These are phyloP conservation scores for Aleiodes sp. DNA, from an alignment of 1,140 invertebrate genomes.

Conservation along the genomic window DNA sequence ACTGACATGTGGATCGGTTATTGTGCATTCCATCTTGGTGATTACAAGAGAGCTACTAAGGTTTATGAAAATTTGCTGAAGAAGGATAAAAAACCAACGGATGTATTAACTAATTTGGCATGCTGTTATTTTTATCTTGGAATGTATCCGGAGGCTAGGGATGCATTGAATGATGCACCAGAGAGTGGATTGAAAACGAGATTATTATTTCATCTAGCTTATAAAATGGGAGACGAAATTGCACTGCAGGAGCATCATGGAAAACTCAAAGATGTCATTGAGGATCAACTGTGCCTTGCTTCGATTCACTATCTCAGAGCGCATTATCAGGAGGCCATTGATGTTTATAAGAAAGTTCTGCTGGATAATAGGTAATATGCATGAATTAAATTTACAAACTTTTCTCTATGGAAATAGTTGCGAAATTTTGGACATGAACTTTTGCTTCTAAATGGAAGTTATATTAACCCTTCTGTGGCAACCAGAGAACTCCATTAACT, in stretches of 20 bases:
- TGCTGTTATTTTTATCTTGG: conserved; percentile 97
- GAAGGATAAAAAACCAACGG: conserved; percentile 57
- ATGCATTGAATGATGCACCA: conserved; percentile 70
- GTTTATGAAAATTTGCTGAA: conserved; percentile 71
- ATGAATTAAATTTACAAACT: conserved; percentile 26
- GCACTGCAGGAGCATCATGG: conserved; percentile 84
- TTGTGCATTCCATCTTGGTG: conserved; percentile 93
- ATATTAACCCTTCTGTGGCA: no score
- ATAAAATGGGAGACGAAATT: conserved; percentile 91
- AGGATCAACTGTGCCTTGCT: conserved; percentile 95
- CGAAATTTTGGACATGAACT: no score
- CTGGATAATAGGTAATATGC: conserved; percentile 90
- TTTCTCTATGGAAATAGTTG: no score
- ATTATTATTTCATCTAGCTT: conserved; percentile 91
- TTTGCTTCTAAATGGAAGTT: no score
- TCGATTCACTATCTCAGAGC: conserved; percentile 95
- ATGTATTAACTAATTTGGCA: conserved; percentile 82
- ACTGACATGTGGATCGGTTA: conserved; percentile 91
- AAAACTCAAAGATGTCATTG: conserved; percentile 85
- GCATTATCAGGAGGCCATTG: conserved; percentile 98
- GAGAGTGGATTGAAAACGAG: conserved; percentile 78
- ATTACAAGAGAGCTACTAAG: conserved; percentile 88
- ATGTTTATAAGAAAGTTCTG: conserved; percentile 96
- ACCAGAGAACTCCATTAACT: no score
- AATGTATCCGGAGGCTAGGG: conserved; percentile 78